Conservation (phyloP, 2,113 vertebrate genomes). For the Amphilophus citrinellus region DNA sequence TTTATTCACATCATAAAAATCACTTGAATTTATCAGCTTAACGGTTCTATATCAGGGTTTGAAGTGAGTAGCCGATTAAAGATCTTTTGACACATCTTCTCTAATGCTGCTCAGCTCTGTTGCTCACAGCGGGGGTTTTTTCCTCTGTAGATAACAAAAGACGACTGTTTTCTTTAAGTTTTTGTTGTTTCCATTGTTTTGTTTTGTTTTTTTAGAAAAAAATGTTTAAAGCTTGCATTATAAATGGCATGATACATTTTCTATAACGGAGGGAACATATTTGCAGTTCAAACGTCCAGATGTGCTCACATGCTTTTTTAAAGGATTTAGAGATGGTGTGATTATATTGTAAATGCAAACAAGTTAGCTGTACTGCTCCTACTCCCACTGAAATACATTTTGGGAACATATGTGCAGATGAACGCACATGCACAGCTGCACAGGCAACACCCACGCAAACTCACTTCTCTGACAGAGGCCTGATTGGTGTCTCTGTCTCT, state of each 20-base stretch:
- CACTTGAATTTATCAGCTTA: background rate
- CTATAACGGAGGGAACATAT: background rate
- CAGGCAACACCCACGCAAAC: constrained; percentile 15
- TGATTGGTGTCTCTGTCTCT: constrained; percentile 82
- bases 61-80: background rate
- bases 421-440: constrained; percentile 14
- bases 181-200: background rate
- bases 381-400: background rate
- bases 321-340: background rate
- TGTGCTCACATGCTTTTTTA: background rate
- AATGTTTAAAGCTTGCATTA: background rate
- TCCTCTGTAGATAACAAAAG: background rate
- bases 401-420: constrained; percentile 19
- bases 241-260: background rate
- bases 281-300: background rate
- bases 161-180: background rate
- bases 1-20: background rate
- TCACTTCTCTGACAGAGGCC: constrained; percentile 65
- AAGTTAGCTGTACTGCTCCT: background rate
- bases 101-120: background rate
- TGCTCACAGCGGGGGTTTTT: background rate
- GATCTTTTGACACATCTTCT: rapidly evolving
- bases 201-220: background rate
- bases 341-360: constrained; percentile 28
- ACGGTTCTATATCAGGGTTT: background rate